Percentiles rank a stretch among this genome's conserved stretches.
These are phyloP conservation scores for Saguinus imperator DNA, from an alignment of 2,113 vertebrate genomes.

Conservation along the genomic window DNA sequence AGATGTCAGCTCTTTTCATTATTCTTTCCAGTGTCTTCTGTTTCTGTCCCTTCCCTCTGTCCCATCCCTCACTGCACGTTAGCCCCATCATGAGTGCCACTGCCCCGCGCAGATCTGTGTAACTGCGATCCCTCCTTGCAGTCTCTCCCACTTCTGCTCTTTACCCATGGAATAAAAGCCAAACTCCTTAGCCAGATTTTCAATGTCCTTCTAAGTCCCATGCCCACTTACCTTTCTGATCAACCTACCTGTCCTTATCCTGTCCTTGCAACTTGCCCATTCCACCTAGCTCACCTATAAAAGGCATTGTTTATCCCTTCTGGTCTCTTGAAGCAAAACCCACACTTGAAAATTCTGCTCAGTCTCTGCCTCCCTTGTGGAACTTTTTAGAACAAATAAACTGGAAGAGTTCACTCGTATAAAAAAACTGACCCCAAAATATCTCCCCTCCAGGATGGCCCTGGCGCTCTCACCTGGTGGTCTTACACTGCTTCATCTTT, in stretches of 20 bases:
- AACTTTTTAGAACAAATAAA: accelerated
- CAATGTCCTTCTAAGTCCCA: accelerated
- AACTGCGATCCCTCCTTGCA: background rate
- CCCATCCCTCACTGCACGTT: no score
- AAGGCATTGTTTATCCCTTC: background rate
- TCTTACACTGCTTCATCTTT: background rate
- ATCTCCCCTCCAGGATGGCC: background rate
- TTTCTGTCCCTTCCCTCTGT: background rate
- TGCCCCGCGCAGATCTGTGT: background rate
- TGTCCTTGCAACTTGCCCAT: background rate
- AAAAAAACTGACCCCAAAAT: accelerated
- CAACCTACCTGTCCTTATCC: background rate
- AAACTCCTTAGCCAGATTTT: background rate
- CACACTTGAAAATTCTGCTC: background rate
- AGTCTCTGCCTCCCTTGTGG: background rate
- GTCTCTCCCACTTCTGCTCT: background rate
- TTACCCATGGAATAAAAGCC: background rate
- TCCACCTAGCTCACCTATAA: background rate
- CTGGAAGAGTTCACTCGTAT: background rate
- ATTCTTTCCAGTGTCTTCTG: background rate
- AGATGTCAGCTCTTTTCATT: no score
- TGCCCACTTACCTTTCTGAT: background rate
- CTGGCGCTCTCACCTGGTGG: accelerated
- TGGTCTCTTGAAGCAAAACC: background rate
- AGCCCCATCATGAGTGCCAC: accelerated